phyloP scores from a whole-genome alignment of 2,113 vertebrate genomes.

The Globicephala melas region DNA sequence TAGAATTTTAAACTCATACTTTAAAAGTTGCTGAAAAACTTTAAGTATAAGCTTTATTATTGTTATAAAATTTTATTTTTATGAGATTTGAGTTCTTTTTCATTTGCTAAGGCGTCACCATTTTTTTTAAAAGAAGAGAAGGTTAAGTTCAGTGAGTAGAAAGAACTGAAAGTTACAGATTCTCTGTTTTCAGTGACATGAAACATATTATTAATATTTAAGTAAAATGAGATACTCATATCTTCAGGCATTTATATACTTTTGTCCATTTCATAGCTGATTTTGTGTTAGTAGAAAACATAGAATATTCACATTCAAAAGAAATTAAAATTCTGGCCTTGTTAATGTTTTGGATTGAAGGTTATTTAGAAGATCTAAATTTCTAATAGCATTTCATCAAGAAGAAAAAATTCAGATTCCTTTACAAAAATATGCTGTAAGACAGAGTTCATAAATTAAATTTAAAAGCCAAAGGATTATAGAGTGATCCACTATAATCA shows the following conservation, averaged over 20 bases:
- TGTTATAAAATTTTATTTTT: not conserved
- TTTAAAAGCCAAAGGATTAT: conserved; percentile 48
- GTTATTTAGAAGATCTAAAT: conserved; percentile 15
- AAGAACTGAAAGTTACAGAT: not conserved
- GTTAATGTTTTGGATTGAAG: conserved; percentile 8
- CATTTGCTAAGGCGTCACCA: not conserved
- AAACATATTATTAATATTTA: not conserved
- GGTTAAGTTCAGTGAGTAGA: not conserved
- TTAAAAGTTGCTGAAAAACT: not conserved
- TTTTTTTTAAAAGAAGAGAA: not conserved
- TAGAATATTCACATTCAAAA: not conserved
- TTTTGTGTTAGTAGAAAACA: not conserved
- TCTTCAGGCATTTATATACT: not conserved
- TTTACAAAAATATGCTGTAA: conserved; percentile 20
- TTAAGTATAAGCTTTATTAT: not conserved
- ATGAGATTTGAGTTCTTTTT: not conserved
- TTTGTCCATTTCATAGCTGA: not conserved
- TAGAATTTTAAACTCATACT: not conserved
- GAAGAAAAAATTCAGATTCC: conserved; percentile 45
- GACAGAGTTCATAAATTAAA: conserved; percentile 51
- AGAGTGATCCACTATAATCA: conserved; percentile 52
- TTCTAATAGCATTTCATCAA: conserved; percentile 5
- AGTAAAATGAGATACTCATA: not conserved
- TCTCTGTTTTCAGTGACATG: not conserved
- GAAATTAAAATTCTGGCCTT: not conserved